Evolutionary conservation across 2,797 vertebrate genomes (phyloP), one percentile per base, ranked within the genome.

Genomic region (Brachyalestes nurse): DNA sequence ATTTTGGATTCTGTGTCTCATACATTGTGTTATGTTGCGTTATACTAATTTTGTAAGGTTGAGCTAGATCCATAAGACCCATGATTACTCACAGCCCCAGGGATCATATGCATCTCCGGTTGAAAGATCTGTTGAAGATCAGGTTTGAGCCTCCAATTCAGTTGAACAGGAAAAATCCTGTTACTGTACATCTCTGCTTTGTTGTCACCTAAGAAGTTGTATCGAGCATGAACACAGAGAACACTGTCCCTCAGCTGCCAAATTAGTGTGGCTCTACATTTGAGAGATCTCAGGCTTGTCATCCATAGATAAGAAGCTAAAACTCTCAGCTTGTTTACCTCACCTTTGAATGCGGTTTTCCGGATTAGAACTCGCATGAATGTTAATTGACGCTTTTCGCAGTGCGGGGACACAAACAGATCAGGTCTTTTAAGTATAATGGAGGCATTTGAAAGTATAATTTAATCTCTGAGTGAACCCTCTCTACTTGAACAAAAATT

Each of bases 371-470:
- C 61, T 23, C 25, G 47, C 58, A 66, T 78, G 80, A 87, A 83
- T 88, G 91, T 89, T 88, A 90, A 83, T 89, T 71, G 85, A 23
- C 82, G 78, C 80, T 89, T 88, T 58, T 90, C 83, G 81, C 88
- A 90, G 77, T 89, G 72, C 28, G 70, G 42, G 83, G 80, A 71
- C 87, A 85, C 67, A 87, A 85, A 67, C 76, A n/a, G 77, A 72
- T 79, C 66, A 61, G 67, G 70, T 67, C 80, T 83, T 87, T 80
- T 83, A 81, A 84, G 87, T 85, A 19, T 79, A 80, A 77, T 75
- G 51, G 71, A 80, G 80, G 70, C 57, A 21, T 89, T 86, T 89
- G 81, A 91, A 84, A 81, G 79, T 79, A 55, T 71, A 76, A 85
- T 84, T 89, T 66, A 86, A 70, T 88, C 86, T 78, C 64, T 74